Evolutionary conservation across 2,113 vertebrate genomes (phyloP).

Genomic region (Phalacrocorax aristotelis): DNA sequence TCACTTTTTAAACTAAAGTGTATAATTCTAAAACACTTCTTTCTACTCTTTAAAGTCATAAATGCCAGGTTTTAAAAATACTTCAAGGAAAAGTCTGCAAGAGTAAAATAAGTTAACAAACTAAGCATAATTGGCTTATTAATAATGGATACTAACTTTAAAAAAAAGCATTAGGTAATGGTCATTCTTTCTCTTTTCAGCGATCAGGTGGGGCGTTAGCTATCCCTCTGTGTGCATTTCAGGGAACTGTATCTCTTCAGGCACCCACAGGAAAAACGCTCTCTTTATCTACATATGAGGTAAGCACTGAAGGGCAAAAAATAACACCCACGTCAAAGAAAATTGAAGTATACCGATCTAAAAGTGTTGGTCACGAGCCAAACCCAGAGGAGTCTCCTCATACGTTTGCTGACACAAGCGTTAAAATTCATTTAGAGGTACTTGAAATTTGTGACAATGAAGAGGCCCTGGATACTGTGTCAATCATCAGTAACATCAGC

Average conservation of each 20-base stretch:
- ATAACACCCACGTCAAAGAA: slow-evolving; percentile 86
- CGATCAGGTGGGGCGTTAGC: slow-evolving; percentile 81
- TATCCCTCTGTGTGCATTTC: slow-evolving; percentile 92
- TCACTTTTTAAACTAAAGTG: not conserved
- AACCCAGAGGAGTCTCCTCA: slow-evolving; percentile 78
- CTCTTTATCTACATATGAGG: slow-evolving; percentile 95
- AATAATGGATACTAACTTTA: not conserved
- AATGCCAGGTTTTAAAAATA: not conserved
- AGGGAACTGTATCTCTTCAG: slow-evolving; percentile 94
- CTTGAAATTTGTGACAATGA: slow-evolving; percentile 96
- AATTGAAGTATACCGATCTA: slow-evolving; percentile 95
- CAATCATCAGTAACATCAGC: slow-evolving; percentile 97
- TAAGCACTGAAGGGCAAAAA: slow-evolving; percentile 91
- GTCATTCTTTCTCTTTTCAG: slow-evolving; percentile 69
- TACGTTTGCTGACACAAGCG: slow-evolving; percentile 84
- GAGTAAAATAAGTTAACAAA: not conserved
- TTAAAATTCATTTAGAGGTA: slow-evolving; percentile 96
- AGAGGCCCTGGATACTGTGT: slow-evolving; percentile 95
- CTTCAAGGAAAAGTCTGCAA: not conserved
- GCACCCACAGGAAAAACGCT: slow-evolving; percentile 92
- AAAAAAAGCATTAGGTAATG: not conserved
- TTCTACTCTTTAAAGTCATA: not conserved
- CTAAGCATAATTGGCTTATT: not conserved
- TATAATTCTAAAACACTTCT: not conserved
- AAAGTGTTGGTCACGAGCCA: slow-evolving; percentile 95